Evolutionary conservation across 1,140 invertebrate species (phyloP).

Genomic region (Ctenoplectra terminalis): DNA sequence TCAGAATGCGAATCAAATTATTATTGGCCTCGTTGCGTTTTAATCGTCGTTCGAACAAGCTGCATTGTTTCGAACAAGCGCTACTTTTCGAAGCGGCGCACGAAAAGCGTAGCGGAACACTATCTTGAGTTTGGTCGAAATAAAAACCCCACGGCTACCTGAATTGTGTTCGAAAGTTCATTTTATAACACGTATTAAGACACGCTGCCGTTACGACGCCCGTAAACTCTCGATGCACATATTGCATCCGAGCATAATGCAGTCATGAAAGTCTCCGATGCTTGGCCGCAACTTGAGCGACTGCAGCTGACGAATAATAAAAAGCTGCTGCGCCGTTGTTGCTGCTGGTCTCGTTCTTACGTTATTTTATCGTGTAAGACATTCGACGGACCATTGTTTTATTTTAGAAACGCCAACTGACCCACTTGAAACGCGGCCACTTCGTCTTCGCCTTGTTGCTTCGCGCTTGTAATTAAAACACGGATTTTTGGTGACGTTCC

Average conservation of each 20-base stretch:
- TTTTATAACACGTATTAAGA: conserved; percentile 59
- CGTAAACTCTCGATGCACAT: conserved; percentile 63
- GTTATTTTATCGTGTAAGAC: not conserved
- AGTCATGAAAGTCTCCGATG: conserved; percentile 54
- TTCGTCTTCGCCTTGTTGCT: not conserved
- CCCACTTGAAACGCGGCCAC: not conserved
- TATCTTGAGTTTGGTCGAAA: conserved; percentile 24
- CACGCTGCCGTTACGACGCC: conserved; percentile 30
- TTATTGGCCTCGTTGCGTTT: not conserved
- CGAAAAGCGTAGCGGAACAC: not conserved
- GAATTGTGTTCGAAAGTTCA: conserved; percentile 50
- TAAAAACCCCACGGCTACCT: conserved; percentile 17
- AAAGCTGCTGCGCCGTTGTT: conserved; percentile 25
- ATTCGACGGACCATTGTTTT: not conserved
- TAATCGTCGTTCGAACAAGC: not conserved
- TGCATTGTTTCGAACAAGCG: not conserved
- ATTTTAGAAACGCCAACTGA: not conserved
- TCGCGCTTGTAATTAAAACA: not conserved
- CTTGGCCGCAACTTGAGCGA: conserved; percentile 35
- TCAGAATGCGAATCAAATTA: not conserved
- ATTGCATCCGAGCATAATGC: conserved; percentile 54
- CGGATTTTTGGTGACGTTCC: not conserved
- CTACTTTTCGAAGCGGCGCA: conserved; percentile 1
- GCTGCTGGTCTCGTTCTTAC: not conserved
- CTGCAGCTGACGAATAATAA: conserved; percentile 62